Percentiles rank a stretch among this genome's conserved stretches.
phyloP scores from a whole-genome alignment of 2,113 vertebrate species.

The Perca schrenkii region DNA sequence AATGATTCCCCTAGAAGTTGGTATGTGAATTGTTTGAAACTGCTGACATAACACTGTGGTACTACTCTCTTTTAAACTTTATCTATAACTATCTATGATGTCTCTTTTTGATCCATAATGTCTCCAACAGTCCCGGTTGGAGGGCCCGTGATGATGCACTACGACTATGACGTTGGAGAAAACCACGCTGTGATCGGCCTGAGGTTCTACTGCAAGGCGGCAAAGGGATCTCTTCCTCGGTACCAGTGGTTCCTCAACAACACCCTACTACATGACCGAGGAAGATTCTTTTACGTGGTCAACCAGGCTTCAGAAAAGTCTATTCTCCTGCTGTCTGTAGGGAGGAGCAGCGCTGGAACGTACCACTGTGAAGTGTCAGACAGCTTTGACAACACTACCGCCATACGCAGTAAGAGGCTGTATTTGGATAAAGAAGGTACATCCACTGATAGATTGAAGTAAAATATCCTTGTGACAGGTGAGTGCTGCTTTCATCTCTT shows the following conservation, averaged over 20 bases:
- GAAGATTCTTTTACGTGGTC: conserved; percentile 57
- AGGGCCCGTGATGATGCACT: conserved; percentile 63
- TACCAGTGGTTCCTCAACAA: conserved; percentile 80
- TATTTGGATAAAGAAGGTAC: conserved; percentile 76
- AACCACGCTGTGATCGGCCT: conserved; percentile 63
- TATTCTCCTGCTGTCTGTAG: conserved; percentile 46
- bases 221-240: conserved; percentile 63
- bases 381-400: conserved; percentile 70
- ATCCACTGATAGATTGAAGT: neutral
- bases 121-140: conserved; percentile 69
- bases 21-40: conserved; percentile 59
- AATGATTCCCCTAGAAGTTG: conserved; percentile 58
- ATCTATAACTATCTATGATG: neutral
- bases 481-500: neutral
- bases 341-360: conserved; percentile 54
- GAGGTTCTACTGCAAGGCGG: conserved; percentile 69
- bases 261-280: conserved; percentile 38
- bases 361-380: conserved; percentile 80
- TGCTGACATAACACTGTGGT: neutral
- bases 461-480: neutral
- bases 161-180: conserved; percentile 41
- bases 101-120: neutral
- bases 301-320: conserved; percentile 51
- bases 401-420: conserved; percentile 51
- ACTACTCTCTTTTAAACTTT: neutral